Evolutionary conservation across 2,888 invertebrate species (phyloP).

Genomic region (Ochlodes sylvanus): DNA sequence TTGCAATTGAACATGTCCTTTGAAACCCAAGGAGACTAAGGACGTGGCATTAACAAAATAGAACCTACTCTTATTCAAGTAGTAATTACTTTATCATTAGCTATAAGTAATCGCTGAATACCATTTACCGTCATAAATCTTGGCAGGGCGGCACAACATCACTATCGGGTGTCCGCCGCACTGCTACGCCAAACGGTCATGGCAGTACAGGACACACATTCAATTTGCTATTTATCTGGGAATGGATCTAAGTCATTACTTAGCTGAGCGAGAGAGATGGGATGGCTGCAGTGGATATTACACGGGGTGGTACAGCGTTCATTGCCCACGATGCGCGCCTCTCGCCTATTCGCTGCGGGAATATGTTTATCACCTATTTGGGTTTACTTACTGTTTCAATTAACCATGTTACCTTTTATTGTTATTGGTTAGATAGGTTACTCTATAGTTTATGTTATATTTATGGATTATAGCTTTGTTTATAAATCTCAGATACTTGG

Average conservation of each 20-base stretch:
- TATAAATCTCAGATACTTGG: neutral
- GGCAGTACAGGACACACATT: constrained; percentile 71
- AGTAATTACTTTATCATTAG: constrained; percentile 22
- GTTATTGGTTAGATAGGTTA: constrained; percentile 23
- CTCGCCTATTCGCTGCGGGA: constrained; percentile 21
- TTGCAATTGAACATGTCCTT: no score
- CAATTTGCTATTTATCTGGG: constrained; percentile 85
- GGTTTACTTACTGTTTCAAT: constrained; percentile 38
- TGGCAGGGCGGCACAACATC: constrained; percentile 24
- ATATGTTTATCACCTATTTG: constrained; percentile 35
- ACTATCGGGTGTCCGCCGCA: constrained; percentile 36
- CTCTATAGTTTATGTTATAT: neutral
- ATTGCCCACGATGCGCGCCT: constrained; percentile 49
- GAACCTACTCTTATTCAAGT: no score
- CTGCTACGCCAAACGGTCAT: constrained; percentile 35
- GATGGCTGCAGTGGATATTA: constrained; percentile 79
- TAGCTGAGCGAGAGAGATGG: constrained; percentile 82
- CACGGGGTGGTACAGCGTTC: constrained; percentile 67
- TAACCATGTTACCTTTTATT: constrained; percentile 26
- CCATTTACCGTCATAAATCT: constrained; percentile 41
- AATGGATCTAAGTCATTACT: constrained; percentile 85
- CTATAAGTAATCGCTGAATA: constrained; percentile 39
- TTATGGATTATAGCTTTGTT: neutral
- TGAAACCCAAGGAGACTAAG: no score
- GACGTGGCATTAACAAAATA: no score